These are phyloP conservation scores for Lithobates sylvaticus DNA, from an alignment of 2,797 vertebrate species.

Conservation along the genomic window DNA sequence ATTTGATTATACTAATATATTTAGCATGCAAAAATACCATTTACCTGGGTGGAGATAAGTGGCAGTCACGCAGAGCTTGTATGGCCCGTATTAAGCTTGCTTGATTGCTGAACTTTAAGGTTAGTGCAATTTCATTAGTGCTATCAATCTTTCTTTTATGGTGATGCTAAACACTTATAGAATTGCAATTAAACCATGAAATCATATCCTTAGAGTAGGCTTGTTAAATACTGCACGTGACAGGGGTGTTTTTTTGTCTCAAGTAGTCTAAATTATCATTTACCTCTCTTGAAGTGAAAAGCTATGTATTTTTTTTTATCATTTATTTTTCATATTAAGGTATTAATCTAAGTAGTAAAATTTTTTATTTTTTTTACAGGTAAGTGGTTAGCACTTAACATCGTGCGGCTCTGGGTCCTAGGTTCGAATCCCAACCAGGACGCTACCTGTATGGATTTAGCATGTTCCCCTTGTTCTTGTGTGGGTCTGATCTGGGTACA, in stretches of 20 bases:
- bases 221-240: not conserved
- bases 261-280: not conserved
- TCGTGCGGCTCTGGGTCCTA: too few relatives aligned
- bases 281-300: not conserved
- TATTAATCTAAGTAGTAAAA: too few relatives aligned
- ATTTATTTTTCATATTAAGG: not conserved
- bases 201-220: not conserved
- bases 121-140: conserved; percentile 43
- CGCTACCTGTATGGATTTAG: too few relatives aligned
- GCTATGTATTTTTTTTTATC: not conserved
- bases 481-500: too few relatives aligned
- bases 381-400: too few relatives aligned
- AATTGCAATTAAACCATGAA: conserved; percentile 12
- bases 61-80: conserved; percentile 9
- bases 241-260: not conserved
- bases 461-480: too few relatives aligned
- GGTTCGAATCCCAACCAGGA: too few relatives aligned
- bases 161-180: conserved; percentile 19
- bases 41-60: conserved; percentile 47
- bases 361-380: too few relatives aligned
- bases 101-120: conserved; percentile 35
- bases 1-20: conserved; percentile 28
- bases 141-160: conserved; percentile 13
- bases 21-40: conserved; percentile 41
- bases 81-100: conserved; percentile 26